Evolutionary conservation across 2,888 invertebrate species (phyloP).

Genomic region (Erebia ligea): DNA sequence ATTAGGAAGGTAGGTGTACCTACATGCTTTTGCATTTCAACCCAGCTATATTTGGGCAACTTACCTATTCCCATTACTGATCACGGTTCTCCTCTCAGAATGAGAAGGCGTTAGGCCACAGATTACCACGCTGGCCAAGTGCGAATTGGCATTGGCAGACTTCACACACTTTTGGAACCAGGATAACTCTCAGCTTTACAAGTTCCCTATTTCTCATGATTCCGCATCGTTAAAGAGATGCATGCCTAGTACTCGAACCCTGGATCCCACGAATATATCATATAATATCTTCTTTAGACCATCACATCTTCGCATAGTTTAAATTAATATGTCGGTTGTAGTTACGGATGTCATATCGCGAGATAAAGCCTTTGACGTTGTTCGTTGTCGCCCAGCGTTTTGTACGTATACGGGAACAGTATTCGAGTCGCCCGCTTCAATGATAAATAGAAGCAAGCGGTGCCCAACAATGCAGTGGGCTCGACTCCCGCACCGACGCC

Average conservation of each 20-base stretch:
- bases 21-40: not conserved
- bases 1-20: not conserved
- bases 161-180: no score
- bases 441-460: conserved; percentile 81
- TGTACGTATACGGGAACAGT: conserved; percentile 72
- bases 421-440: conserved; percentile 66
- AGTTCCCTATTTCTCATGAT: no score
- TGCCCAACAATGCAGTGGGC: conserved; percentile 68
- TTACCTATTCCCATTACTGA: no score
- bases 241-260: no score
- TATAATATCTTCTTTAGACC: not conserved
- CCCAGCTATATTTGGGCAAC: no score
- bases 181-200: no score
- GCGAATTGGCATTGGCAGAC: no score
- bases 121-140: no score
- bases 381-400: conserved; percentile 59
- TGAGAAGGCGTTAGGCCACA: no score
- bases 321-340: conserved; percentile 68
- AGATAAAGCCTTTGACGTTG: conserved; percentile 67
- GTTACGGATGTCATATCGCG: conserved; percentile 64
- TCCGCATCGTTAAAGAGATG: no score
- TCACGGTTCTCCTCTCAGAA: no score
- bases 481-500: conserved; percentile 40
- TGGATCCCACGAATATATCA: no score
- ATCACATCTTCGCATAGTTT: conserved; percentile 43